These are phyloP conservation scores for Amphiura filiformis DNA, from an alignment of 35 echinoderm and acorn worm species.

Conservation along the genomic window DNA sequence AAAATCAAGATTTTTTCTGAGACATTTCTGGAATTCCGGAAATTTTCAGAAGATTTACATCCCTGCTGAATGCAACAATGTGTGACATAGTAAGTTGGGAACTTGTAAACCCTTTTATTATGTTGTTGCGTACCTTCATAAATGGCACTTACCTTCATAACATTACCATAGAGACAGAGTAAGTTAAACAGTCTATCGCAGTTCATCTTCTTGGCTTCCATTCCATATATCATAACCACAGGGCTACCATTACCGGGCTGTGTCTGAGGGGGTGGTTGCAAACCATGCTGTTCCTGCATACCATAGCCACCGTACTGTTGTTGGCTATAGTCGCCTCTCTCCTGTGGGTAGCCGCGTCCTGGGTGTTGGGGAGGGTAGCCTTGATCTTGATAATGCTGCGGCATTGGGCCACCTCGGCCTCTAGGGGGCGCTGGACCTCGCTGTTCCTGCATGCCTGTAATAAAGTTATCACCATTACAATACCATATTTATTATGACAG, in stretches of 20 bases:
- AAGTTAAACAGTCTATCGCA: slow-evolving; percentile 97
- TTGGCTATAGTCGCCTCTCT: slow-evolving; percentile 51
- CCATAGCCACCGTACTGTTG: slow-evolving; percentile 34
- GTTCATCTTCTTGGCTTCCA: slow-evolving; percentile 92
- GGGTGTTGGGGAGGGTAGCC: slow-evolving; percentile 23
- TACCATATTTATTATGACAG: too few relatives aligned
- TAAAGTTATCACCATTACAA: too few relatives aligned
- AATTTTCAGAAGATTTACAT: too few relatives aligned
- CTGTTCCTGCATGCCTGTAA: not conserved
- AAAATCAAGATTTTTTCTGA: too few relatives aligned
- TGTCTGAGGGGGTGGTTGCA: slow-evolving; percentile 64
- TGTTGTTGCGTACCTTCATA: too few relatives aligned
- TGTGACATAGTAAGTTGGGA: too few relatives aligned
- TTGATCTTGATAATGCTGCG: slow-evolving; percentile 60
- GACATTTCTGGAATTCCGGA: too few relatives aligned
- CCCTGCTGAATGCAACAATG: too few relatives aligned
- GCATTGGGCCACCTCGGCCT: slow-evolving; percentile 6
- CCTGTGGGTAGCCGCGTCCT: slow-evolving; percentile 36
- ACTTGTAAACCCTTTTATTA: too few relatives aligned
- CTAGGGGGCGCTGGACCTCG: not conserved
- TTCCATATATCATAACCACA: slow-evolving; percentile 93
- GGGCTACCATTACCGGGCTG: slow-evolving; percentile 59
- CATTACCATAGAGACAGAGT: slow-evolving; percentile 95
- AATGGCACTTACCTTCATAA: too few relatives aligned
- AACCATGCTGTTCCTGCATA: slow-evolving; percentile 61